Base-by-base conservation (phyloP, 2,888 invertebrate species). In the Troides helena region DNA sequence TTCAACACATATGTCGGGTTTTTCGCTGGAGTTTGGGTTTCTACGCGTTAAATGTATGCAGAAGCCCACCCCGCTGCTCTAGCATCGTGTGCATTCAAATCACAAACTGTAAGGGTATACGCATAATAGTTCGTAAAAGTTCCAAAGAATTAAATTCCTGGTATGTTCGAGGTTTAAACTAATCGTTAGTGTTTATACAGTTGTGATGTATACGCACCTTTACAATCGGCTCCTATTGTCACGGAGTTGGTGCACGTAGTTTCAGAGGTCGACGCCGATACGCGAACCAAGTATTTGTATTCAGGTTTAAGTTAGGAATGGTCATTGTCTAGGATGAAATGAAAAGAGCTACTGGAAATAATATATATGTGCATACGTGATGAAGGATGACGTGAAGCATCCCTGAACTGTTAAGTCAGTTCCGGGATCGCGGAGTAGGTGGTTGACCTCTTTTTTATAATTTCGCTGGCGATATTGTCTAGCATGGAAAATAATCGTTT, bases 51-150 rank as follows among this genome's bases (percentile, higher is more conserved):
- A 70, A 70, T 64, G 62, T 66, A 73, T 69, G 62, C 69, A 70
- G 53, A 60, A 65, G 67, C 65, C 61, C 59, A 59, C 64, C 70
- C 72, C 72, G 70, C 65, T 68, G 70, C 71, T 68, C 71, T 68
- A 72, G 68, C 66, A 62, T 50, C 53, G 65, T 23, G 63, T 68
- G 71, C 65, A 73, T 75, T 73, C 72, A 72, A 73, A 71, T 73
- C 73, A 72, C 71, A 74, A 17, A 36, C 18, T n/a, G 1, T 12
- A 21, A 36, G 36, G 36, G 2, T 36, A 39, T 60, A 30, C 53
- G 53, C 53, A 53, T n/a, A 53, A n/a, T 17, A 18, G 17, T 17
- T 50, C 30, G 30, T 30, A 30, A 30, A 30, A 30, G 30, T 30
- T 30, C 30, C 30, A 0, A 30, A 30, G 30, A 4, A 39, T 10